Evolutionary conservation across 2,113 vertebrate genomes (phyloP), one percentile per base, ranked within the genome.

Genomic region (Lophotis ruficrista): DNA sequence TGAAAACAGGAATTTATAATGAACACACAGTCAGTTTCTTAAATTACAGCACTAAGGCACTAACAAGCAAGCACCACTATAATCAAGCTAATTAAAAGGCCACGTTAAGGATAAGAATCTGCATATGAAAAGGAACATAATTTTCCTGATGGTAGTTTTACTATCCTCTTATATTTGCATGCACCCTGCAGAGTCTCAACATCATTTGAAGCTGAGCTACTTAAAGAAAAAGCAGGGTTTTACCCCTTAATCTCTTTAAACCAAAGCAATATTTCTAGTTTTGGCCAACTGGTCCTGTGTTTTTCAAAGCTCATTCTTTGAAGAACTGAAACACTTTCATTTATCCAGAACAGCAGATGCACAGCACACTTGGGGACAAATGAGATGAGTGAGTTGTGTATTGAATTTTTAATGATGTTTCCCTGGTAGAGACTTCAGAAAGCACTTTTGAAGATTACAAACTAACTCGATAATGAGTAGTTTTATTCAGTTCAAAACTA

Each of bases 331-430:
- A 83, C 27, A 92, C 37, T 92, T 93, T 45, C 53, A 68, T 94
- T 96, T 96, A 95, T 94, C 96, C 83, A 94, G 53, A 97, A 87
- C 35, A 78, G 57, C 96, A 97, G 92, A 95, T 94, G 83, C 64
- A 93, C 7, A 87, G 27, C 69, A n/a, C 41, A 95, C 82, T 95
- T 93, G 68, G 95, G 86, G 82, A 97, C 89, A 96, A 96, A 96
- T 83, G 64, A 95, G 66, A 97, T 82, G 87, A 96, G 54, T 76
- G 94, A 96, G 78, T 87, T 97, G 33, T 94, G 47, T 58, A 83
- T 22, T 96, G 96, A 97, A 97, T 96, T 90, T 96, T 97, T 97
- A 97, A 97, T 96, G 31, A 94, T 86, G 8, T 83, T 97, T 96
- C 83, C 48, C 31, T 91, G 37, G 41, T 93, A 94, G 51, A 93